Conservation (phyloP, 2,888 invertebrate genomes). For the Dioctria rufipes region DNA sequence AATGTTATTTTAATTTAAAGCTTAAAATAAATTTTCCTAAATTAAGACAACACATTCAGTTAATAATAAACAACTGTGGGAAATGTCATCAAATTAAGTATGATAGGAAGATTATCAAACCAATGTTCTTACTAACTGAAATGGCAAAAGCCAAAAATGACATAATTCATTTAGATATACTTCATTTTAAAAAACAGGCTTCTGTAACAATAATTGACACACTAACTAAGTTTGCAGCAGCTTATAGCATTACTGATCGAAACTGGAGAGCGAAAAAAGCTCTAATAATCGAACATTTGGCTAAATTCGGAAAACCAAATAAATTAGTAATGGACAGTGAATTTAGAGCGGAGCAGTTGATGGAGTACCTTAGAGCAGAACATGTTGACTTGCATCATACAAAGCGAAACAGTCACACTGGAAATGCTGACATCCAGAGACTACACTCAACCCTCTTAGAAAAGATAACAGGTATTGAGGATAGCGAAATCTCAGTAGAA, state of each 20-base stretch:
- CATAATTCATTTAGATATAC: slow-evolving; percentile 6
- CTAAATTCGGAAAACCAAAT: too few species aligned
- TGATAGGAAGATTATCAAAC: too few species aligned
- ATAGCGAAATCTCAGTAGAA: slow-evolving; percentile 9
- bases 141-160: slow-evolving; percentile 7
- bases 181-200: neutral
- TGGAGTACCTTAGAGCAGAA: too few species aligned
- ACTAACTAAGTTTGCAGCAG: too few species aligned
- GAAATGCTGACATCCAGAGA: slow-evolving; percentile 43
- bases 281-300: too few species aligned
- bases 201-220: neutral
- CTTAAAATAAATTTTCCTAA: neutral
- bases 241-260: too few species aligned
- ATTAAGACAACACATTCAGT: neutral
- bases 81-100: too few species aligned
- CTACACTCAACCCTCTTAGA: slow-evolving; percentile 58
- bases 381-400: too few species aligned
- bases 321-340: too few species aligned
- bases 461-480: slow-evolving; percentile 50
- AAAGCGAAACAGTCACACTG: too few species aligned
- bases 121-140: slow-evolving; percentile 20
- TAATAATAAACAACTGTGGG: slow-evolving; percentile 12
- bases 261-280: too few species aligned
- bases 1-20: neutral
- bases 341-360: too few species aligned